These are phyloP conservation scores for Drepana falcataria DNA, from an alignment of 2,888 invertebrate genomes.

Conservation along the genomic window DNA sequence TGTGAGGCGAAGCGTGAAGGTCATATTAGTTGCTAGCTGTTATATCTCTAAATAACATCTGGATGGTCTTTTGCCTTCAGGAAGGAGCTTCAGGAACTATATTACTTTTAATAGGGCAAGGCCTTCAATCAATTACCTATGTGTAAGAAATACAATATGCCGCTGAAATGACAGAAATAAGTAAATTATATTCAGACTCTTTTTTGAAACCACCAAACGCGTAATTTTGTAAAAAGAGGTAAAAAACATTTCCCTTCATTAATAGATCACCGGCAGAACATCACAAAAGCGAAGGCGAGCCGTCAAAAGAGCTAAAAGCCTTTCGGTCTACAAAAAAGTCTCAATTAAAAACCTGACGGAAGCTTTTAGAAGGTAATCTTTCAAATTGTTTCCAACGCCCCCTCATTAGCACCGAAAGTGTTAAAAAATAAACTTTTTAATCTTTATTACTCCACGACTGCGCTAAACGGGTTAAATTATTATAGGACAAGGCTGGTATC, in stretches of 20 bases:
- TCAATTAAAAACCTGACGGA: conserved; percentile 79
- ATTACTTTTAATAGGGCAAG: too few relatives aligned
- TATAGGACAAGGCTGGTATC: conserved; percentile 63
- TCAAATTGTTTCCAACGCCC: conserved; percentile 79
- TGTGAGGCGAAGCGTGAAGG: too few relatives aligned
- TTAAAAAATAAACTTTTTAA: conserved; percentile 79
- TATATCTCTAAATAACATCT: too few relatives aligned
- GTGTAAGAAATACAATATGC: too few relatives aligned
- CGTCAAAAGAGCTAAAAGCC: conserved; percentile 75
- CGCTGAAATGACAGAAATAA: too few relatives aligned
- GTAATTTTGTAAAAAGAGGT: conserved; percentile 25
- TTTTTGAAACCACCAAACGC: conserved; percentile 7
- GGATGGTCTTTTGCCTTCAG: too few relatives aligned
- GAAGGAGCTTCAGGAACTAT: too few relatives aligned
- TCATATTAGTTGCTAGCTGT: too few relatives aligned
- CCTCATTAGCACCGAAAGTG: conserved; percentile 79
- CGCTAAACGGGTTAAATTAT: conserved; percentile 77
- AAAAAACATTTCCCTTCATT: conserved; percentile 63
- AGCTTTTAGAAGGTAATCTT: conserved; percentile 79
- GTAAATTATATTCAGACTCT: too few relatives aligned
- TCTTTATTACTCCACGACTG: conserved; percentile 75
- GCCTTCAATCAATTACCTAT: too few relatives aligned
- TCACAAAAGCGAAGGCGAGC: conserved; percentile 57
- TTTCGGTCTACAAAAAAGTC: conserved; percentile 75
- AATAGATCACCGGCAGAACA: conserved; percentile 67